A percentile compares a stretch with the other conserved stretches of the same genome.
These are phyloP conservation scores for Nerophis lumbriciformis DNA, from an alignment of 2,113 vertebrate genomes.

Conservation along the genomic window DNA sequence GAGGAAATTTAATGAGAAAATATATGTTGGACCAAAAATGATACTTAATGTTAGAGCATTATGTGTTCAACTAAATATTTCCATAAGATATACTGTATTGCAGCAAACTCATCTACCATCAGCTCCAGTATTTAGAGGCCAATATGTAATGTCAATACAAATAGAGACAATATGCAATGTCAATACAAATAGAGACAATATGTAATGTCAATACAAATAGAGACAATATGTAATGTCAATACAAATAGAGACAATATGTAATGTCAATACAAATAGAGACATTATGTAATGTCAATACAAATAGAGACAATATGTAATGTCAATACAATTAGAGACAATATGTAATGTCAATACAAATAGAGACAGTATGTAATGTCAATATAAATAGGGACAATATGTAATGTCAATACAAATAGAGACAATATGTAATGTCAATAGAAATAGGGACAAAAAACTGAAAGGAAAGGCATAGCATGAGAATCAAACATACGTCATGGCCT, in stretches of 20 bases:
- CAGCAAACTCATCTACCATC: neutral
- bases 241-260: neutral
- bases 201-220: neutral
- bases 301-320: neutral
- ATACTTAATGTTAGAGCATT: neutral
- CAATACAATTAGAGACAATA: neutral
- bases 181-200: neutral
- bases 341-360: neutral
- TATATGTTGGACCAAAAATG: neutral
- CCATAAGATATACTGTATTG: constrained; percentile 22
- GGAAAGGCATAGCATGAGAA: neutral
- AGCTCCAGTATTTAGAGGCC: constrained; percentile 19
- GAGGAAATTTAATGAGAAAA: constrained; percentile 12
- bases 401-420: neutral
- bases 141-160: neutral
- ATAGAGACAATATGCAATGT: neutral
- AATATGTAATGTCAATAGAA: too few species aligned
- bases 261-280: neutral
- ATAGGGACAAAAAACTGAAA: neutral
- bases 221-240: neutral
- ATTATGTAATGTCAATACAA: neutral
- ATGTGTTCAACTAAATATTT: constrained; percentile 14
- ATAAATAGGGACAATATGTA: neutral
- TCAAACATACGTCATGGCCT: constrained; percentile 95
- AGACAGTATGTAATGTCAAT: neutral